These are phyloP conservation scores for Marmota monax DNA, from an alignment of 2,113 vertebrate species.

Conservation along the genomic window DNA sequence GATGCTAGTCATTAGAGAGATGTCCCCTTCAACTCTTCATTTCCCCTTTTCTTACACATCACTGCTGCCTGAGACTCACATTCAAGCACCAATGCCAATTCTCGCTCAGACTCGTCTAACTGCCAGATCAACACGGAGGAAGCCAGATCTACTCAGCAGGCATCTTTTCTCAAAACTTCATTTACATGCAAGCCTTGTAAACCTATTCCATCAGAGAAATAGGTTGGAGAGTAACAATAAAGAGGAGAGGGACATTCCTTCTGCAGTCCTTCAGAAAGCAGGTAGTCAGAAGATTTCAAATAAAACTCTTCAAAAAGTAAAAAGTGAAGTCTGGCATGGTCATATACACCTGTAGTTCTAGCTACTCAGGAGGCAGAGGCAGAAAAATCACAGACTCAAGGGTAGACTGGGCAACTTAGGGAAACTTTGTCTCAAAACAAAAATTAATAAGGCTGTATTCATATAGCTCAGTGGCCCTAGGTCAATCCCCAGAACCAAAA, in stretches of 20 bases:
- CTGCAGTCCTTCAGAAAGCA: background rate
- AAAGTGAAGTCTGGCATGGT: background rate
- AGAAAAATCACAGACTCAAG: background rate
- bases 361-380: background rate
- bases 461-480: too few species aligned
- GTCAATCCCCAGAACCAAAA: too few species aligned
- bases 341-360: background rate
- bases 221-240: constrained; percentile 16
- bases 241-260: background rate
- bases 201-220: constrained; percentile 41
- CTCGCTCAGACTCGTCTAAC: constrained; percentile 18
- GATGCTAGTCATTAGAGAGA: background rate
- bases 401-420: background rate
- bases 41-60: background rate
- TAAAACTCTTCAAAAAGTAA: too few species aligned
- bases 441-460: too few species aligned
- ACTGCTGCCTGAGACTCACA: background rate
- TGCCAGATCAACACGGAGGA: constrained; percentile 61
- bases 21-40: background rate
- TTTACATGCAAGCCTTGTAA: constrained; percentile 37
- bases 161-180: constrained; percentile 44
- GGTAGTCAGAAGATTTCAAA: background rate
- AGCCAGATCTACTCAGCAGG: background rate
- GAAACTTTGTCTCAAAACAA: background rate
- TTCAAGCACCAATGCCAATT: background rate